Conservation (phyloP, 2,888 invertebrate genomes). For the Hylaea fasciaria region DNA sequence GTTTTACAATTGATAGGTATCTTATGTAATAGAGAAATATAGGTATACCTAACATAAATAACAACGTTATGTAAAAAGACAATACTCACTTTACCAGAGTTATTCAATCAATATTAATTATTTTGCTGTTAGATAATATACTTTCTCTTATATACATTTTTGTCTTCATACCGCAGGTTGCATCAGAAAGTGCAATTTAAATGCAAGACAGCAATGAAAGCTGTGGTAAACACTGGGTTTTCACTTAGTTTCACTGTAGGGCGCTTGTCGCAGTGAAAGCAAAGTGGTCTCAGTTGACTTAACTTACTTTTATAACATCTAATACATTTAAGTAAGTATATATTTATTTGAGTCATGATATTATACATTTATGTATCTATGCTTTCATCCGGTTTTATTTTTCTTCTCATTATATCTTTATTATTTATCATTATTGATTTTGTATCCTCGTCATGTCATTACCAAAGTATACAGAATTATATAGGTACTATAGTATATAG, state of each 20-base stretch:
- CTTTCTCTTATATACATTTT: constrained; percentile 29
- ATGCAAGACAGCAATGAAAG: constrained; percentile 35
- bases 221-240: constrained; percentile 34
- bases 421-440: no score
- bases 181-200: constrained; percentile 29
- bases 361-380: neutral
- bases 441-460: no score
- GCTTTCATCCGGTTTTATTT: no score
- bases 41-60: constrained; percentile 4
- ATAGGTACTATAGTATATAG: no score
- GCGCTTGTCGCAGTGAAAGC: constrained; percentile 39
- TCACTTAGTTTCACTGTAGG: constrained; percentile 44
- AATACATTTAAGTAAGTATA: no score
- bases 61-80: constrained; percentile 24
- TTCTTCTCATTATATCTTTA: no score
- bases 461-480: no score
- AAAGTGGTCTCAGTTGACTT: constrained; percentile 34
- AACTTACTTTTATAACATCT: constrained; percentile 29
- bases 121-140: constrained; percentile 26
- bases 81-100: constrained; percentile 9
- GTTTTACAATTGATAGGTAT: constrained; percentile 16
- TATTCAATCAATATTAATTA: constrained; percentile 33
- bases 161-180: constrained; percentile 22
- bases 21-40: constrained; percentile 14
- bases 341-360: neutral